These are phyloP conservation scores for Trachelus troglodyta DNA, from an alignment of 2,888 invertebrate genomes.

Conservation along the genomic window DNA sequence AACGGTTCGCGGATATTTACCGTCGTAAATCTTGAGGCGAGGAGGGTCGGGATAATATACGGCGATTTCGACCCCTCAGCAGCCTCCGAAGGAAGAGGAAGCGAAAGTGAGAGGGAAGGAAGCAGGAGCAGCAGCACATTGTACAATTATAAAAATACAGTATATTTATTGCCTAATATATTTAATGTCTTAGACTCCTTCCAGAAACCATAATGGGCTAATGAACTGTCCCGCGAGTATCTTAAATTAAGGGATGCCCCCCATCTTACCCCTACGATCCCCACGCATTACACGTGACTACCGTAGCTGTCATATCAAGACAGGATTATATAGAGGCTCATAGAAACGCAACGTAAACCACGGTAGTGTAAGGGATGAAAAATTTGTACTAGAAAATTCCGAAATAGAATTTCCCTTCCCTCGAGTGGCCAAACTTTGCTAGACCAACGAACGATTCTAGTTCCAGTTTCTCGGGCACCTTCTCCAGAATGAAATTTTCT, in stretches of 20 bases:
- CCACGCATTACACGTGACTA: background rate
- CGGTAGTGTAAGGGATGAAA: background rate
- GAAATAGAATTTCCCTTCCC: background rate
- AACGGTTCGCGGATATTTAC: constrained; percentile 10
- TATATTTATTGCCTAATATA: constrained; percentile 22
- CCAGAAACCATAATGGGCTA: constrained; percentile 24
- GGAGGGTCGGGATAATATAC: constrained; percentile 6
- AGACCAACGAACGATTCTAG: background rate
- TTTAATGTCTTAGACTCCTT: constrained; percentile 20
- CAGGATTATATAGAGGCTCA: background rate
- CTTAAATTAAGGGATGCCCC: constrained; percentile 8
- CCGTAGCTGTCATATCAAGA: background rate
- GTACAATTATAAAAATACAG: constrained; percentile 21
- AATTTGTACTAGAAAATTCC: background rate
- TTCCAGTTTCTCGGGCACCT: background rate
- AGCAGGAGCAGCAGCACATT: constrained; percentile 1
- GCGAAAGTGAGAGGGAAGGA: constrained; percentile 17
- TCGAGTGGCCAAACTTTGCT: background rate
- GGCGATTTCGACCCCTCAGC: background rate
- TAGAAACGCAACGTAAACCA: background rate
- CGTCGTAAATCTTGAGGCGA: constrained; percentile 11
- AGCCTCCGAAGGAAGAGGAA: background rate
- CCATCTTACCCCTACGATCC: background rate
- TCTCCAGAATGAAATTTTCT: background rate
- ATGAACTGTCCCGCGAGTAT: constrained; percentile 22